Evolutionary conservation across 2,888 invertebrate genomes (phyloP).

Genomic region (Leptarthrus brevirostris): DNA sequence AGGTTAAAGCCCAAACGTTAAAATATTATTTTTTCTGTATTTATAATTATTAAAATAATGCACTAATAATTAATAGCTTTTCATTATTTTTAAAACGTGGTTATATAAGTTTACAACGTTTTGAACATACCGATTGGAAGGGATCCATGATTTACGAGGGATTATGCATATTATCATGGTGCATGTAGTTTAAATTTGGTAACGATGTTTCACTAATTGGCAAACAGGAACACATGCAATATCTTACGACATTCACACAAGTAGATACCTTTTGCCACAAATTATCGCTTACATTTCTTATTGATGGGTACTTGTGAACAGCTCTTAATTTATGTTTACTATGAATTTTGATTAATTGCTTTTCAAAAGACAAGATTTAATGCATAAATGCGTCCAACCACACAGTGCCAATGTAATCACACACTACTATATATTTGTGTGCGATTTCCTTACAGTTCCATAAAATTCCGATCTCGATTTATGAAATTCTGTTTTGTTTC

Average conservation of each 20-base stretch:
- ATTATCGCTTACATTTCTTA: not conserved
- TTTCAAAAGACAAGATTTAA: conserved; percentile 17
- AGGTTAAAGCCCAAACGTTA: no score
- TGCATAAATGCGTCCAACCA: conserved; percentile 16
- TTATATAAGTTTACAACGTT: no score
- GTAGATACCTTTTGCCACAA: not conserved
- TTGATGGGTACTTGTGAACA: not conserved
- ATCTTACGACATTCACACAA: conserved; percentile 31
- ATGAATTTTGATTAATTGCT: conserved; percentile 39
- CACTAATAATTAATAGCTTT: no score
- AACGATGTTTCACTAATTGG: conserved; percentile 4
- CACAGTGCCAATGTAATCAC: not conserved
- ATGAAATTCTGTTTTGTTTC: conserved; percentile 28
- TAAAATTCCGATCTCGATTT: conserved; percentile 41
- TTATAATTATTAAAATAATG: no score
- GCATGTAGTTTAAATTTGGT: not conserved
- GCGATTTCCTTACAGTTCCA: not conserved
- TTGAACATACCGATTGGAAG: no score
- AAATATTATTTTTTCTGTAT: no score
- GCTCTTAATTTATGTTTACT: not conserved
- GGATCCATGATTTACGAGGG: not conserved
- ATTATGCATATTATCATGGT: not conserved
- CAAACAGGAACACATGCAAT: conserved; percentile 10
- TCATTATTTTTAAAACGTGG: no score
- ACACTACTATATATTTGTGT: not conserved